These are phyloP conservation scores for Rhabdophis nuchalis DNA, from an alignment of 2,797 vertebrate genomes.

Conservation along the genomic window DNA sequence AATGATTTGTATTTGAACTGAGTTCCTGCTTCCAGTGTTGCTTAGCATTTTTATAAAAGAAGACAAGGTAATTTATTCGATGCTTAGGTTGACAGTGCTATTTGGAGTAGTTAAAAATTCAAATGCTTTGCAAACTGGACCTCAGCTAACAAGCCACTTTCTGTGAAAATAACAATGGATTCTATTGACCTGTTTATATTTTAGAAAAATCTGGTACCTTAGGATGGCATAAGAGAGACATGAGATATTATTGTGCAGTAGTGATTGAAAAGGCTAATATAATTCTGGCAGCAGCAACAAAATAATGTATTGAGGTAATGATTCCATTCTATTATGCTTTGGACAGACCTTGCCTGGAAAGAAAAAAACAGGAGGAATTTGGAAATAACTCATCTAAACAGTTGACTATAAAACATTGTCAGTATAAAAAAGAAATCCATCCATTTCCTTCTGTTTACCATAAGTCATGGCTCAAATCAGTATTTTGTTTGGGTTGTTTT, in stretches of 20 bases:
- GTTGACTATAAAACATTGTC: slow-evolving; percentile 19
- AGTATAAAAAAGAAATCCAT: neutral
- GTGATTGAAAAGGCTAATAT: neutral
- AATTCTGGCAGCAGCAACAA: neutral
- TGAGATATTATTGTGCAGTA: neutral
- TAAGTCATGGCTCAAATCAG: neutral
- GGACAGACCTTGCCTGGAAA: neutral
- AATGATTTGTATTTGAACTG: neutral
- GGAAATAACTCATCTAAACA: slow-evolving; percentile 25
- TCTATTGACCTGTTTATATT: neutral
- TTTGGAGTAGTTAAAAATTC: neutral
- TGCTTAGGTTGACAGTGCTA: neutral
- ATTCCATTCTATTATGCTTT: neutral
- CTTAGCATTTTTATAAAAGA: neutral
- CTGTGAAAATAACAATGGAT: neutral
- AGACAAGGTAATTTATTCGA: neutral
- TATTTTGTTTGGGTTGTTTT: neutral
- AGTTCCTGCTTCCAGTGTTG: neutral
- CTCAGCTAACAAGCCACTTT: neutral
- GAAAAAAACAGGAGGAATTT: neutral
- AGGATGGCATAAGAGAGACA: neutral
- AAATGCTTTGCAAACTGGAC: neutral
- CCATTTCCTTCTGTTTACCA: neutral
- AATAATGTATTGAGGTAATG: neutral
- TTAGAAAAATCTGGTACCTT: neutral